Evolutionary conservation across 2,797 vertebrate species (phyloP), one percentile per base, ranked within the genome.

Genomic region (Enteromius mattozi): DNA sequence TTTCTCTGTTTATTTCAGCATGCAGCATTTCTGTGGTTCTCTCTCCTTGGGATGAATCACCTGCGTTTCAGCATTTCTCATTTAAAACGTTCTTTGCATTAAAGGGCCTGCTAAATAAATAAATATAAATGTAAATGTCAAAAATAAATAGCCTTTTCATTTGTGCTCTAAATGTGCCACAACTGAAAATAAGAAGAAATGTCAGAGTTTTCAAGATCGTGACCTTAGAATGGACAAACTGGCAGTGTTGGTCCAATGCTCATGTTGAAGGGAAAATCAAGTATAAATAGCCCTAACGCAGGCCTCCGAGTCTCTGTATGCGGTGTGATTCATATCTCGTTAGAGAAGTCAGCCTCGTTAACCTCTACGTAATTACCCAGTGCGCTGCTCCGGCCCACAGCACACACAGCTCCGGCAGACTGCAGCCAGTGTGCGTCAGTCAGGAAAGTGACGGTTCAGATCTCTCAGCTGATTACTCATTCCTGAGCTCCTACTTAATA

Each of bases 311-410:
- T 83, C 74, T 84, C 69, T 87, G 35, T 47, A 78, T 76, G 56
- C 19, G 19, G 66, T 86, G 71, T 83, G 86, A 87, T 76, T 85
- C 82, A 79, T 37, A 74, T 80, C 71, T 86, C 65, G n/a, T 86
- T 85, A 88, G 81, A 83, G 76, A 84, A 88, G 86, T 81, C 83
- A 86, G 83, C n/a, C 79, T 83, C 40, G 27, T 90, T 90, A 88
- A 88, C 88, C 86, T 87, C 80, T 61, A 14, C 45, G 13, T 88
- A 86, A 86, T 86, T 86, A 82, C 82, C 72, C 70, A 61, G 66
- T 8, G 35, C 37, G 12, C 24, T 17, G 74, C 63, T n/a, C 54
- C 40, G 81, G 76, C 72, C 68, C 59, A 80, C 33, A 47, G 42
- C 77, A 24, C 75, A 78, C 12, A 68, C 21, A 13, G 68, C 54